Evolutionary conservation across 1,140 invertebrate genomes (phyloP), one percentile per base, ranked within the genome.

Genomic region (Trialeurodes vaporariorum): DNA sequence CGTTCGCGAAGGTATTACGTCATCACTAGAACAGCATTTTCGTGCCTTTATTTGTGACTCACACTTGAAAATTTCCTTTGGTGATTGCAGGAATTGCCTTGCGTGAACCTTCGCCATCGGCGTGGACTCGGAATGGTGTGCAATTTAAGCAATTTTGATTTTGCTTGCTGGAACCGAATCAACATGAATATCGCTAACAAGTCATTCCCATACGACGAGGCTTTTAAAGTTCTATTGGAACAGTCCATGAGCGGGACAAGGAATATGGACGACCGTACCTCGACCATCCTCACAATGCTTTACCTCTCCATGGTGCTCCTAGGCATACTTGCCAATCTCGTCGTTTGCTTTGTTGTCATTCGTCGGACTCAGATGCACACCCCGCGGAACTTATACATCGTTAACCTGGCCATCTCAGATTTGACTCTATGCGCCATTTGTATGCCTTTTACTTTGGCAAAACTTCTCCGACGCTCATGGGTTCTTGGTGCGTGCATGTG

Each of bases 351-450:
- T 64, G 77, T 80, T 63, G 75, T 80, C 1, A 78, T 79, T 0
- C 71, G 78, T 24, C 65, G 66, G 1, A 62, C 63, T 25, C 69
- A 70, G 27, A 70, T 70, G 74, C 67, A 70, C n/a, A 70, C 83
- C 0, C 79, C 84, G 2, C 73, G 84, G 12, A 86, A 86, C 73
- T 78, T 86, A 12, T 86, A 85, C 76, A 84, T 86, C 64, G 76
- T 84, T 2, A 85, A 85, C 73, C 73, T 85, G 60, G 81, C 83
- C 58, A 77, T 84, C 12, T 83, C 84, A 0, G 84, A 85, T 73
- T 76, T 85, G 24, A 80, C 81, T 0, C 74, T 85, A 21, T 85
- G 84, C 70, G 34, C 82, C 27, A 78, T 85, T 66, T 83, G 82
- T 9, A 83, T 83, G 76, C 84, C 84, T 0, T 80, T 85, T 65